Evolutionary conservation across 2,113 vertebrate genomes (phyloP).

Genomic region (Centrocercus urophasianus): DNA sequence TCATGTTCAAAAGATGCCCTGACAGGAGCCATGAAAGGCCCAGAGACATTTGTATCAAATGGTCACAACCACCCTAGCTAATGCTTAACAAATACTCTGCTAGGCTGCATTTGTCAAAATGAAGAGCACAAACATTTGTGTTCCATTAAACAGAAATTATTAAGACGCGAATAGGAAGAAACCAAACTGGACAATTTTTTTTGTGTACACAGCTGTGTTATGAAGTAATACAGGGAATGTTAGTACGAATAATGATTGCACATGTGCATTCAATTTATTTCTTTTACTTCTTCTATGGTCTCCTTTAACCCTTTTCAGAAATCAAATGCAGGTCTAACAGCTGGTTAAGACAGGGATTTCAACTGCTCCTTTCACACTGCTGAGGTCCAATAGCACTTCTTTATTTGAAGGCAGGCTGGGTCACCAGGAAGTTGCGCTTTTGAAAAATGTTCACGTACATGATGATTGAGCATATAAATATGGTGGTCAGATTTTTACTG

Average conservation of each 20-base stretch:
- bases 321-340: slow-evolving; percentile 70
- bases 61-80: slow-evolving; percentile 40
- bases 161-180: slow-evolving; percentile 74
- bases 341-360: slow-evolving; percentile 58
- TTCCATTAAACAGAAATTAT: slow-evolving; percentile 79
- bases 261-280: slow-evolving; percentile 79
- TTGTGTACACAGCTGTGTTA: slow-evolving; percentile 81
- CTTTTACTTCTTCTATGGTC: slow-evolving; percentile 70
- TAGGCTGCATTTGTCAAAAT: slow-evolving; percentile 55
- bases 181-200: slow-evolving; percentile 59
- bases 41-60: slow-evolving; percentile 74
- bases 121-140: slow-evolving; percentile 75
- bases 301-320: slow-evolving; percentile 72
- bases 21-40: slow-evolving; percentile 77
- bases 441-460: slow-evolving; percentile 60
- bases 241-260: slow-evolving; percentile 77
- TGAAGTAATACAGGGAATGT: slow-evolving; percentile 73
- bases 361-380: slow-evolving; percentile 37
- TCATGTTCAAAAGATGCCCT: slow-evolving; percentile 77
- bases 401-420: slow-evolving; percentile 42
- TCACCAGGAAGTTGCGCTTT: slow-evolving; percentile 58
- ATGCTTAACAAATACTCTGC: slow-evolving; percentile 58
- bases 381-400: neutral
- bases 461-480: slow-evolving; percentile 11
- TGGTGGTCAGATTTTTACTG: slow-evolving; percentile 13